phyloP scores from a whole-genome alignment of 2,888 invertebrate genomes.

The Caenorhabditis sp. region DNA sequence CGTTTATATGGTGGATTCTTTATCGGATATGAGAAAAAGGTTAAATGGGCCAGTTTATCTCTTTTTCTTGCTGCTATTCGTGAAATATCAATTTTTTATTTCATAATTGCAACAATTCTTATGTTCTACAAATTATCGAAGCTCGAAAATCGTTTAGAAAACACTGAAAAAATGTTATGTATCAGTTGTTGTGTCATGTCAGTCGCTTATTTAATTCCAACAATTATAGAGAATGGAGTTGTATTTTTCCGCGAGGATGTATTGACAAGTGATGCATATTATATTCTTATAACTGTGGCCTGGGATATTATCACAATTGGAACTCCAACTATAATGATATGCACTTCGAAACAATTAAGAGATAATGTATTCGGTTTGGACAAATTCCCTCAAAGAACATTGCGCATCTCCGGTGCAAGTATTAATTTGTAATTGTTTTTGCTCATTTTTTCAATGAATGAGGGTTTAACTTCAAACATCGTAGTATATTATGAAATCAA shows the following conservation, averaged over 20 bases:
- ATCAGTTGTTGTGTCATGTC: background rate
- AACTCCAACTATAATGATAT: conserved; percentile 1
- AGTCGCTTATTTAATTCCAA: background rate
- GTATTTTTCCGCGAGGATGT: no score
- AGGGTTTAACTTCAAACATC: no score
- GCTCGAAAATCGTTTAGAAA: background rate
- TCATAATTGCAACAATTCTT: background rate
- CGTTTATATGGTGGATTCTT: conserved; percentile 23
- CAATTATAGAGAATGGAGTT: background rate
- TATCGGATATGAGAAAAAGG: conserved; percentile 17
- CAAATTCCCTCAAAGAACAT: no score
- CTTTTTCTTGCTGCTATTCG: background rate
- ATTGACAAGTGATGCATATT: background rate
- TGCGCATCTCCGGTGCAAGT: no score
- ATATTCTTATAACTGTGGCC: conserved; percentile 15
- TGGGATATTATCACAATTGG: conserved; percentile 31
- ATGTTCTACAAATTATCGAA: background rate
- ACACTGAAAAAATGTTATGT: background rate
- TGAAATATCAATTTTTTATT: background rate
- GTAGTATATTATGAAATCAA: no score
- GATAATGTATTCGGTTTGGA: no score
- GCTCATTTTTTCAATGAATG: no score
- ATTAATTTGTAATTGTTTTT: no score
- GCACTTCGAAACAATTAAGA: background rate
- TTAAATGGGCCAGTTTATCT: conserved; percentile 17